Evolutionary conservation across 2,797 vertebrate species (phyloP).

Genomic region (Phaenicophaeus curvirostris): DNA sequence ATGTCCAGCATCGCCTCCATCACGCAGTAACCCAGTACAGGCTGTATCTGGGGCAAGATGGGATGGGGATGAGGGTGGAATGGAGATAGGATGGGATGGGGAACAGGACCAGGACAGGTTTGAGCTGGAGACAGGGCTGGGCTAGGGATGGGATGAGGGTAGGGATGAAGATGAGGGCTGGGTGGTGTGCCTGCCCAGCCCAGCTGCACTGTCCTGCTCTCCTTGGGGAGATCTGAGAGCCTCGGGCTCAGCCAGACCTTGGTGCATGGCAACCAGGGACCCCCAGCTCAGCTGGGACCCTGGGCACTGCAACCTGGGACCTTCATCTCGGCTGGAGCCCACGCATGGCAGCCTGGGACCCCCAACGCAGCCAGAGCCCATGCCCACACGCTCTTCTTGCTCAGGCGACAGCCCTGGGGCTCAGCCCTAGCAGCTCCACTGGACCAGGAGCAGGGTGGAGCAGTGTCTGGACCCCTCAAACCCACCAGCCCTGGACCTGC

Average conservation of each 20-base stretch:
- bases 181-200: not conserved
- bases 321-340: too few species aligned
- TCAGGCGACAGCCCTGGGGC: not conserved
- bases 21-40: not conserved
- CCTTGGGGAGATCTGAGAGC: accelerated
- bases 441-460: accelerated
- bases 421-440: too few species aligned
- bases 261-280: accelerated
- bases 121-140: too few species aligned
- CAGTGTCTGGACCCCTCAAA: not conserved
- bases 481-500: not conserved
- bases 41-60: accelerated
- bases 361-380: not conserved
- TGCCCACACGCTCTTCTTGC: not conserved
- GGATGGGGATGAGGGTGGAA: too few species aligned
- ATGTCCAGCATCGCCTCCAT: not conserved
- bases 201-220: not conserved
- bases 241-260: not conserved
- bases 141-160: too few species aligned
- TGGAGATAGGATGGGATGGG: not conserved
- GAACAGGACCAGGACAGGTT: not conserved
- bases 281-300: not conserved
- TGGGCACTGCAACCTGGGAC: accelerated
- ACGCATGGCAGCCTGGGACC: too few species aligned
- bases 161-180: too few species aligned